Conservation (phyloP, 2,888 invertebrate species). For the Calliphora vomitoria region DNA sequence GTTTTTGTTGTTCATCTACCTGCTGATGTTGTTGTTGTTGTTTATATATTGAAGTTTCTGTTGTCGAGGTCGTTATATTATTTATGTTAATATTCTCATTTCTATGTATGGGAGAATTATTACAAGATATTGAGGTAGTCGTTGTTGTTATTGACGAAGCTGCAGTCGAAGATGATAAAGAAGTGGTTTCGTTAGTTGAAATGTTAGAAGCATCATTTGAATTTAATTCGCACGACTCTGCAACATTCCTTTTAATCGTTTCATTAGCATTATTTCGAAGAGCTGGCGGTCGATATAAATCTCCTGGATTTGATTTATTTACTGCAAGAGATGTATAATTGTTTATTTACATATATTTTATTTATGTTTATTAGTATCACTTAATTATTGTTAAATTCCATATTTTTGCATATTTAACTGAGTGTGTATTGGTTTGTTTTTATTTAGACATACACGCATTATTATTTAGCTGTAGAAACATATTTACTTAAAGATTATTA, state of each 20-base stretch:
- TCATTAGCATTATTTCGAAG: conserved; percentile 81
- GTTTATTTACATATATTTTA: background rate
- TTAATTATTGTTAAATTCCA: conserved; percentile 2
- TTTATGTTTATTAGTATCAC: background rate
- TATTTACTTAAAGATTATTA: conserved; percentile 50
- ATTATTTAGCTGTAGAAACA: conserved; percentile 52
- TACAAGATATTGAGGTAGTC: conserved; percentile 76
- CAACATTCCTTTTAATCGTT: conserved; percentile 55
- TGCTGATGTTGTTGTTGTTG: conserved; percentile 68
- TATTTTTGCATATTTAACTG: conserved; percentile 5
- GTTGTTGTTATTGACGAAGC: conserved; percentile 70
- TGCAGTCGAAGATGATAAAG: conserved; percentile 15
- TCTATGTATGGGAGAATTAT: conserved; percentile 77
- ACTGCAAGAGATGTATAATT: conserved; percentile 54
- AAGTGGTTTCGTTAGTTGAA: conserved; percentile 14
- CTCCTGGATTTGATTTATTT: conserved; percentile 82
- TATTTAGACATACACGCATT: conserved; percentile 3
- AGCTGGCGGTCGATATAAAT: conserved; percentile 86
- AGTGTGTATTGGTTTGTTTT: conserved; percentile 5
- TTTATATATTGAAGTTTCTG: conserved; percentile 56
- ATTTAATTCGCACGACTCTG: conserved; percentile 25
- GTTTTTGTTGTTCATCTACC: conserved; percentile 74
- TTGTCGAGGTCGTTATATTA: conserved; percentile 70
- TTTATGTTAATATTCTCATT: conserved; percentile 73
- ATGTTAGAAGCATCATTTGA: conserved; percentile 18